Evolutionary conservation across 2,888 invertebrate genomes (phyloP).

Genomic region (Cerastis leucographa): DNA sequence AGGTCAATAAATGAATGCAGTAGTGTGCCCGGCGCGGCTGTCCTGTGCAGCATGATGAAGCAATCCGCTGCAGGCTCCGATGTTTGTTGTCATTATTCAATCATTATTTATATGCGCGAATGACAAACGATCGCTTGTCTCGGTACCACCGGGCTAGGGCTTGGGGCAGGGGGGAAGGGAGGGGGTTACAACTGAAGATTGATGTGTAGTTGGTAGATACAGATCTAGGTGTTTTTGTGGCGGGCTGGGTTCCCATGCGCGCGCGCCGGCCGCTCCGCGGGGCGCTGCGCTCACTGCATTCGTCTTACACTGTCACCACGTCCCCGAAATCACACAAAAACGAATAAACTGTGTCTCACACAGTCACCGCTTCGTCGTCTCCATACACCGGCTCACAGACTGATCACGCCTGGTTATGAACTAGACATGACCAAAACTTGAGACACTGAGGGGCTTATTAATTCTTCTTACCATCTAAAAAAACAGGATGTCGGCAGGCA

Average conservation of each 20-base stretch:
- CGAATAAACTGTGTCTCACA: slow-evolving; percentile 13
- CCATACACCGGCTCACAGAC: neutral
- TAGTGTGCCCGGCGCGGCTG: slow-evolving; percentile 18
- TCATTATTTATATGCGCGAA: slow-evolving; percentile 73
- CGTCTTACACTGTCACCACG: slow-evolving; percentile 84
- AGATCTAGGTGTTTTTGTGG: slow-evolving; percentile 76
- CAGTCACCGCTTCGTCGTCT: neutral
- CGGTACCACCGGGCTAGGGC: slow-evolving; percentile 17
- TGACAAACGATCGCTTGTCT: slow-evolving; percentile 74
- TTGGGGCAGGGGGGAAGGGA: slow-evolving; percentile 33
- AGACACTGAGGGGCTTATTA: neutral
- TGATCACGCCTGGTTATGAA: neutral
- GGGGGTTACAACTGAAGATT: slow-evolving; percentile 72
- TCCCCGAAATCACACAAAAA: slow-evolving; percentile 60
- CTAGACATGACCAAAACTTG: neutral
- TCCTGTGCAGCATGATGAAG: slow-evolving; percentile 60
- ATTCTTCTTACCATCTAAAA: neutral
- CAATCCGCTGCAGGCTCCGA: slow-evolving; percentile 61
- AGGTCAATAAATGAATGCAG: slow-evolving; percentile 1
- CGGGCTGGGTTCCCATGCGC: slow-evolving; percentile 63
- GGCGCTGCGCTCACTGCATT: slow-evolving; percentile 71
- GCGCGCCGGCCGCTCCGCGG: slow-evolving; percentile 72
- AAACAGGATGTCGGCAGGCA: neutral
- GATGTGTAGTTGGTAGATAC: slow-evolving; percentile 81
- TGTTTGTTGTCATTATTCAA: slow-evolving; percentile 69